Evolutionary conservation across 2,888 invertebrate species (phyloP), one percentile per base, ranked within the genome.

Genomic region (Drosophila nigricruria): DNA sequence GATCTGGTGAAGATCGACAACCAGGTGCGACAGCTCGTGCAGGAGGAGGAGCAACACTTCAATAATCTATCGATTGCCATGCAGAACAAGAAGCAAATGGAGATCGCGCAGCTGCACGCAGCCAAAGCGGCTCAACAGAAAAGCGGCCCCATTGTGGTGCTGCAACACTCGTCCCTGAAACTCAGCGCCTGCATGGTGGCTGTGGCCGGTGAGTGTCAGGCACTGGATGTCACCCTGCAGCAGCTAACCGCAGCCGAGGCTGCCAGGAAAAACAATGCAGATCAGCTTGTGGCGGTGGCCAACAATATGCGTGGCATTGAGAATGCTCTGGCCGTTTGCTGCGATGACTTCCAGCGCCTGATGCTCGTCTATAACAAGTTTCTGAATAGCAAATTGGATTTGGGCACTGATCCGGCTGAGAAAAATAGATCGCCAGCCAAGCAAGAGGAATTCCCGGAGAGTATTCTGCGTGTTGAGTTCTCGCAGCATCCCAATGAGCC

Each of bases 341-440:
- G 90, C 73, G 91, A 92, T 76, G 92, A 93, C 62, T 93, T 92
- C 68, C 92, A 92, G 67, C 91, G 92, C 0, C 73, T 93, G 59
- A 92, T 93, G 90, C 77, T 93, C 60, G 89, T 92, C 4, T 93
- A 93, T 75, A 92, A 92, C 76, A 92, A 93, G 75, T 92, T 92
- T 78, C 70, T 93, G 18, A 88, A 89, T 66, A 91, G 90, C 58
- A 91, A 92, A 72, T 58, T 92, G 53, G 77, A 91, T 36, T 54
- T 77, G 42, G 79, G 81, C 1, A 65, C 72, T 3, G 65, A 58
- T 1, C 34, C 49, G 23, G 58, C 72, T 0, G 42, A 30, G 2
- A 30, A 45, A 0, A 27, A 16, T 12, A 72, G 30, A 4, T 40
- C 52, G 3, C 43, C 70, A 8, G 50, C 56, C 6, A 76, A 78